Evolutionary conservation across 1,140 invertebrate species (phyloP), one percentile per base, ranked within the genome.

Genomic region (Drosophila takahashii): DNA sequence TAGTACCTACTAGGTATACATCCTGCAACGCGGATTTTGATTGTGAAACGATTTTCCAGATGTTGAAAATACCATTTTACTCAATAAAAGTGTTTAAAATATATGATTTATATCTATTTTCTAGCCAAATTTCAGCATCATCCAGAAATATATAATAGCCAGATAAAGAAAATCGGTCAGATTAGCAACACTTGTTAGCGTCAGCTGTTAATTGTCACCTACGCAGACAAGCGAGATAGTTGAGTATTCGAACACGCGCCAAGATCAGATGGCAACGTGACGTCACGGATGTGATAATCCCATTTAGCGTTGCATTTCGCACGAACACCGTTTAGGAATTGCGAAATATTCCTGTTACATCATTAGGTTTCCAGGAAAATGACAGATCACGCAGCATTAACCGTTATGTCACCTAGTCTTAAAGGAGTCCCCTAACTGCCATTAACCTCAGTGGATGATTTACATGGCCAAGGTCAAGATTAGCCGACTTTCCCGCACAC

Each of bases 251-350:
- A 44, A 62, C 76, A 80, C 81, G 81, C 69, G 73, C 58, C 50
- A 78, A 80, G 37, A 18, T 80, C 57, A 56, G 32, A 44, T 16
- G 36, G 10, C 13, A 1, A 10, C 15, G n/a, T 65, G 41, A 80
- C 77, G 73, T 80, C 77, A 80, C 34, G 16, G 65, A 85, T 85
- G 64, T 52, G 64, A n/a, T 74, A 79, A 79, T 70, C 52, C 9
- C 1, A 22, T 56, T 64, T 50, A 27, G 22, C 13, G n/a, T 16
- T 62, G 37, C 32, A 13, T 42, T n/a, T 32, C 9, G 36, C n/a
- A 16, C 10, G 22, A 39, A 27, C 10, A 1, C 15, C 13, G 22
- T 22, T 22, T 41, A 11, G 39, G 9, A 22, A 29, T 11, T 22
- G 36, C 8, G 16, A 26, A 15, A 34, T 34, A 6, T 42, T 36